Evolutionary conservation across 1,140 invertebrate species (phyloP).

Genomic region (Dolichoris vasculosae): DNA sequence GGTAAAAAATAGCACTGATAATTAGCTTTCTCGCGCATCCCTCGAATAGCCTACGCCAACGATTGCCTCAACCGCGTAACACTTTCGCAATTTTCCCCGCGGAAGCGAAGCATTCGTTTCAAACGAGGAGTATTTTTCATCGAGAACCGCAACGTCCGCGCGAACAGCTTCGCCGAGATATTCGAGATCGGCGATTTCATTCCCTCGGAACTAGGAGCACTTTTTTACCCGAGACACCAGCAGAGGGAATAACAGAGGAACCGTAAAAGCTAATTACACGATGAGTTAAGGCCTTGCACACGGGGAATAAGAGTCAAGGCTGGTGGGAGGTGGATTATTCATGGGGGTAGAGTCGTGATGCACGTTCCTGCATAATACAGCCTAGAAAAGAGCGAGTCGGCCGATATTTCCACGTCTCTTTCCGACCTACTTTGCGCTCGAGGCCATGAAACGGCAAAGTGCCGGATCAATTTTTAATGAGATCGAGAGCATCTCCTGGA

Average conservation of each 20-base stretch:
- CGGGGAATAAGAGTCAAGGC: constrained; percentile 34
- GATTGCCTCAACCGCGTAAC: neutral
- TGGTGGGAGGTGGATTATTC: neutral
- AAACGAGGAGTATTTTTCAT: neutral
- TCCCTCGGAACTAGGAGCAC: too few relatives aligned
- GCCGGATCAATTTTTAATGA: constrained; percentile 45
- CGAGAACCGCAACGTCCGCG: neutral
- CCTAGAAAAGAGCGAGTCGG: neutral
- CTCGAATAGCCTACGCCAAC: neutral
- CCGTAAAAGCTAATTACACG: neutral
- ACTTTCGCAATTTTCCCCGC: neutral
- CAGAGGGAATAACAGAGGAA: neutral
- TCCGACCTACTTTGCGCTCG: constrained; percentile 28
- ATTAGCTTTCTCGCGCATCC: neutral
- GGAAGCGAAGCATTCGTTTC: neutral
- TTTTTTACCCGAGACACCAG: neutral
- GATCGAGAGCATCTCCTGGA: constrained; percentile 18
- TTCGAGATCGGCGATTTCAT: too few relatives aligned
- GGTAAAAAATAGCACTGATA: neutral
- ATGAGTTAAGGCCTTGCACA: neutral
- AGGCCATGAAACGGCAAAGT: constrained; percentile 37
- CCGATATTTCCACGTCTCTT: neutral
- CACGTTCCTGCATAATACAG: constrained; percentile 10
- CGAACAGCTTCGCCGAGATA: neutral
- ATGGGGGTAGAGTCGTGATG: neutral